Conservation (phyloP, 2,888 invertebrate genomes). For the Tenthredo mesomela region DNA sequence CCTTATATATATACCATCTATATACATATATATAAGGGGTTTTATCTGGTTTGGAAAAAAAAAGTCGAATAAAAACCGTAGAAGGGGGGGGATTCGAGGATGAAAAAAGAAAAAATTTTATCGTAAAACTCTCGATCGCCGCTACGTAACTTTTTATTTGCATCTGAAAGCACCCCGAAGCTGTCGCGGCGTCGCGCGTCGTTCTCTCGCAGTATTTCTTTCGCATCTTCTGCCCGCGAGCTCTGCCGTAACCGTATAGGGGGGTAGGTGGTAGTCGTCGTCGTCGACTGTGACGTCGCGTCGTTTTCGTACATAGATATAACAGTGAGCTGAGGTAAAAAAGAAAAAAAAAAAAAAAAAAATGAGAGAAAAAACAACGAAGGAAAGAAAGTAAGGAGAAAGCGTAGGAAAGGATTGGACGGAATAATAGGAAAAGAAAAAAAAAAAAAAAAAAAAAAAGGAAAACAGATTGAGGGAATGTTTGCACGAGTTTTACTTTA, state of each 20-base stretch:
- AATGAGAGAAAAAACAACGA: background rate
- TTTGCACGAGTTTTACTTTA: slow-evolving; percentile 30
- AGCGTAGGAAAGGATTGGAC: background rate
- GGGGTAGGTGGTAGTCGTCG: background rate
- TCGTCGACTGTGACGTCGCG: background rate
- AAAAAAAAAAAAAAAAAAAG: background rate
- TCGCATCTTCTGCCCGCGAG: background rate
- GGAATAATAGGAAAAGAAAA: background rate
- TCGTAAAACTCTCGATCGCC: slow-evolving; percentile 42
- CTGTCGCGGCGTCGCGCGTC: slow-evolving; percentile 23
- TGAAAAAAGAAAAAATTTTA: background rate
- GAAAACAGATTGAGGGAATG: slow-evolving; percentile 12
- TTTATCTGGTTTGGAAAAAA: background rate
- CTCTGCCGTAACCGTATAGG: background rate
- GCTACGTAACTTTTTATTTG: slow-evolving; percentile 46
- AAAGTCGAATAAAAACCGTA: background rate
- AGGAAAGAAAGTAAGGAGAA: background rate
- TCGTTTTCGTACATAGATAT: background rate
- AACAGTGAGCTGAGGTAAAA: background rate
- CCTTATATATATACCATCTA: no score
- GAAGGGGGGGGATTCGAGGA: background rate
- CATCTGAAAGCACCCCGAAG: slow-evolving; percentile 44
- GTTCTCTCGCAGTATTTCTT: background rate
- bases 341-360: background rate
- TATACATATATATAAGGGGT: background rate